Evolutionary conservation across 2,888 invertebrate species (phyloP).

Genomic region (Gortyna flavago): DNA sequence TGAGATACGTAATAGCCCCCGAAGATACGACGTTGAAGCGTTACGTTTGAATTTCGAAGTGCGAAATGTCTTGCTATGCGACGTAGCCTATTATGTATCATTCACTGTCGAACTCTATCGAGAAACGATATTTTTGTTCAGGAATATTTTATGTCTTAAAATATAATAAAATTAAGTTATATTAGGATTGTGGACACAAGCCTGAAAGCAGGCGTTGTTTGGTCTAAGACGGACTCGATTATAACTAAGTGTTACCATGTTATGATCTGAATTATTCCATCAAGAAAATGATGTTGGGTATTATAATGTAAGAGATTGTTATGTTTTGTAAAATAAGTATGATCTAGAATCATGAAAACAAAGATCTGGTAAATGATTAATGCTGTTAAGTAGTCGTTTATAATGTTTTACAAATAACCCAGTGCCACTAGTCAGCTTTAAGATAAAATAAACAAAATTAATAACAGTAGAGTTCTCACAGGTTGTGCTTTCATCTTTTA

Average conservation of each 20-base stretch:
- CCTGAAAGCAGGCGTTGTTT: slow-evolving; percentile 5
- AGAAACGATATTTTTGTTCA: slow-evolving; percentile 22
- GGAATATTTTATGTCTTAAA: slow-evolving; percentile 10
- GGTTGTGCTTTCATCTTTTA: slow-evolving; percentile 67
- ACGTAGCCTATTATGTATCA: slow-evolving; percentile 26
- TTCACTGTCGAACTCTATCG: slow-evolving; percentile 28
- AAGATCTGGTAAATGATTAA: slow-evolving; percentile 56
- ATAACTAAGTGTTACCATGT: slow-evolving; percentile 26
- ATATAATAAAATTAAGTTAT: slow-evolving; percentile 17
- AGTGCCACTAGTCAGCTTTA: slow-evolving; percentile 75
- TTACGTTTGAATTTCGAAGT: slow-evolving; percentile 28
- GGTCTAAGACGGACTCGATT: slow-evolving; percentile 10
- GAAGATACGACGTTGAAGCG: background rate
- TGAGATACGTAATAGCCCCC: slow-evolving; percentile 36
- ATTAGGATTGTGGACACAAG: background rate
- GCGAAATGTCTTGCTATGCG: background rate
- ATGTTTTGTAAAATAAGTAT: slow-evolving; percentile 24
- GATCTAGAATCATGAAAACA: slow-evolving; percentile 32
- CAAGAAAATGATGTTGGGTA: slow-evolving; percentile 38
- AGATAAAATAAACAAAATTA: slow-evolving; percentile 66
- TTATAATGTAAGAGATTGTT: slow-evolving; percentile 44
- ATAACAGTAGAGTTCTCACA: slow-evolving; percentile 38
- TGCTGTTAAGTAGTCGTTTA: slow-evolving; percentile 42
- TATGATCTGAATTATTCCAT: slow-evolving; percentile 35
- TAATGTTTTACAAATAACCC: slow-evolving; percentile 51